These are phyloP conservation scores for Boloria selene DNA, from an alignment of 2,888 invertebrate genomes.

Conservation along the genomic window DNA sequence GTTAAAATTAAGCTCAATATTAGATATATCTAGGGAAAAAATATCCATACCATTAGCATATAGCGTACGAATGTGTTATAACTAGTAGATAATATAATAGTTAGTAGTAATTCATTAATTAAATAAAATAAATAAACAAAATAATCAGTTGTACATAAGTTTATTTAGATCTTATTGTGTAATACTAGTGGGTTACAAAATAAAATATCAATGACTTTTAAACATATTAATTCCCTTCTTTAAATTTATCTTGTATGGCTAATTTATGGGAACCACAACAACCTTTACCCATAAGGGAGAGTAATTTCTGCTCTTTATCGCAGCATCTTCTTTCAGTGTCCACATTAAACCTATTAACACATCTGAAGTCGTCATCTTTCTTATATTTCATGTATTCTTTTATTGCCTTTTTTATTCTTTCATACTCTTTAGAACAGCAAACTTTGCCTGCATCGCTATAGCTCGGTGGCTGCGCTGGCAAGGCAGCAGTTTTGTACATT, in stretches of 20 bases:
- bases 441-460: slow-evolving; percentile 72
- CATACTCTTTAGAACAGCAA: slow-evolving; percentile 74
- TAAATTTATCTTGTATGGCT: slow-evolving; percentile 65
- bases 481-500: slow-evolving; percentile 68
- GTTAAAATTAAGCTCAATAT: too few relatives aligned
- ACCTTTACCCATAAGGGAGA: slow-evolving; percentile 61
- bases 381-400: slow-evolving; percentile 68
- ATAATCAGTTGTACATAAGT: slow-evolving; percentile 46
- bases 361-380: slow-evolving; percentile 67
- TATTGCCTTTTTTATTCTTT: slow-evolving; percentile 72
- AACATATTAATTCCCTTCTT: slow-evolving; percentile 50
- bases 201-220: slow-evolving; percentile 65
- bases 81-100: too few relatives aligned
- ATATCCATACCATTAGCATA: too few relatives aligned
- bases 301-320: slow-evolving; percentile 67
- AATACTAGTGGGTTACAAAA: slow-evolving; percentile 72
- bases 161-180: slow-evolving; percentile 47
- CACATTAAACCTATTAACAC: slow-evolving; percentile 67
- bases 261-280: slow-evolving; percentile 74
- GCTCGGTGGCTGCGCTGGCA: slow-evolving; percentile 62
- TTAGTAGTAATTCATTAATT: too few relatives aligned
- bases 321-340: slow-evolving; percentile 74
- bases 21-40: too few relatives aligned
- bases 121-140: slow-evolving; percentile 16
- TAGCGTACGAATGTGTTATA: too few relatives aligned